Evolutionary conservation across 2,888 invertebrate species (phyloP).

Genomic region (Galerucella pusilla): DNA sequence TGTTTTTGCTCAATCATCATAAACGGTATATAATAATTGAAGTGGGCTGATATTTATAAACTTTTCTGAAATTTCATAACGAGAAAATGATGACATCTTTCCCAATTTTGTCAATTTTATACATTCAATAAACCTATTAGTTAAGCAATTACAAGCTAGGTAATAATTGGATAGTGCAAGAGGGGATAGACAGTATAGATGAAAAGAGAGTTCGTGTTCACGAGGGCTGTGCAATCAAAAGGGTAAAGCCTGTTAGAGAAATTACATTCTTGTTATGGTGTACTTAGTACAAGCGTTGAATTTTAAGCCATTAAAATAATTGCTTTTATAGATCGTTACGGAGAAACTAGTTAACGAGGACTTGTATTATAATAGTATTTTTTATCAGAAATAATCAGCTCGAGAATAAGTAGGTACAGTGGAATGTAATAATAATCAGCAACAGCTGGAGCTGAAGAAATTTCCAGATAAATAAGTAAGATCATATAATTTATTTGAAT

Average conservation of each 20-base stretch:
- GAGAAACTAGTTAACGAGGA: not conserved
- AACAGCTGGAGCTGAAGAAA: too few species aligned
- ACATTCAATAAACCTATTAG: not conserved
- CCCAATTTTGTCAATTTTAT: not conserved
- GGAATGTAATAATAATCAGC: too few species aligned
- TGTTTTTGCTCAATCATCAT: too few species aligned
- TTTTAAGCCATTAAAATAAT: slow-evolving; percentile 9
- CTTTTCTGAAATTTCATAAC: too few species aligned
- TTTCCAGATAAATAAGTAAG: too few species aligned
- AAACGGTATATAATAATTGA: not conserved
- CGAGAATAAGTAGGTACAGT: not conserved
- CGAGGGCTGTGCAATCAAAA: not conserved
- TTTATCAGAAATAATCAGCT: not conserved
- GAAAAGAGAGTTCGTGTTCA: not conserved
- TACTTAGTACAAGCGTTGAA: not conserved
- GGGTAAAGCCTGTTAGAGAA: not conserved
- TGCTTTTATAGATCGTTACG: not conserved
- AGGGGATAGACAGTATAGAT: not conserved
- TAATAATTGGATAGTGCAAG: not conserved
- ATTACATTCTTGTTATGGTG: slow-evolving; percentile 2
- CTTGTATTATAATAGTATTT: not conserved
- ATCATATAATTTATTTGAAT: too few species aligned
- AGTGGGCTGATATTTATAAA: not conserved
- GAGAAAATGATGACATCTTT: not conserved
- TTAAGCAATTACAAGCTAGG: not conserved